These are phyloP conservation scores for Caradrina clavipalpis DNA, from an alignment of 2,888 invertebrate species.

Conservation along the genomic window DNA sequence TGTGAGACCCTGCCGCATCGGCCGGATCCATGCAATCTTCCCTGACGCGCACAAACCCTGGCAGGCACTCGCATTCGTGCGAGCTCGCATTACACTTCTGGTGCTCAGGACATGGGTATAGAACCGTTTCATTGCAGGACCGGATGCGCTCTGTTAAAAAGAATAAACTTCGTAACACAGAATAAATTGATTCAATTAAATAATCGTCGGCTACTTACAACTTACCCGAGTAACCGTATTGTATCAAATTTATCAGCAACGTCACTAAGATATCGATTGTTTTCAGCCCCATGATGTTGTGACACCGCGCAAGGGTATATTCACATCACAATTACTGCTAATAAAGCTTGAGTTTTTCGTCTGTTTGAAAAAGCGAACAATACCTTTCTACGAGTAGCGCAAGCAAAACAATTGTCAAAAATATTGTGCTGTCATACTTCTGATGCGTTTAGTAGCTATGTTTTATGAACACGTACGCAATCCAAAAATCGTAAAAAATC, in stretches of 20 bases:
- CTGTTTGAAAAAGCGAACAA: constrained; percentile 70
- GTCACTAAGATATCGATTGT: constrained; percentile 76
- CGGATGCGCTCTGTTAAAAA: constrained; percentile 90
- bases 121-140: constrained; percentile 81
- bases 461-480: not conserved
- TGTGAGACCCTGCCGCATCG: constrained; percentile 60
- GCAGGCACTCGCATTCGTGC: constrained; percentile 76
- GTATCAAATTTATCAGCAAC: constrained; percentile 80
- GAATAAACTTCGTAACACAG: constrained; percentile 82
- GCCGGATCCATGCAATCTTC: constrained; percentile 74
- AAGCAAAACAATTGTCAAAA: constrained; percentile 79
- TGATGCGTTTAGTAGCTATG: constrained; percentile 51
- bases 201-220: constrained; percentile 82
- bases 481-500: not conserved
- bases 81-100: constrained; percentile 78
- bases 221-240: constrained; percentile 84
- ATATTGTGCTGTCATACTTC: constrained; percentile 60
- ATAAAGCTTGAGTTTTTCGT: constrained; percentile 67
- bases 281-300: constrained; percentile 77
- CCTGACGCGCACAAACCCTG: constrained; percentile 74
- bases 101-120: constrained; percentile 77
- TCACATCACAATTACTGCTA: constrained; percentile 80
- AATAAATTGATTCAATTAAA: constrained; percentile 90
- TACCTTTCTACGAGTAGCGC: constrained; percentile 70
- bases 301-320: constrained; percentile 57